Percentiles rank a stretch among this genome's conserved stretches.
Evolutionary conservation across 2,888 invertebrate genomes (phyloP).

Genomic region (Timema podura): DNA sequence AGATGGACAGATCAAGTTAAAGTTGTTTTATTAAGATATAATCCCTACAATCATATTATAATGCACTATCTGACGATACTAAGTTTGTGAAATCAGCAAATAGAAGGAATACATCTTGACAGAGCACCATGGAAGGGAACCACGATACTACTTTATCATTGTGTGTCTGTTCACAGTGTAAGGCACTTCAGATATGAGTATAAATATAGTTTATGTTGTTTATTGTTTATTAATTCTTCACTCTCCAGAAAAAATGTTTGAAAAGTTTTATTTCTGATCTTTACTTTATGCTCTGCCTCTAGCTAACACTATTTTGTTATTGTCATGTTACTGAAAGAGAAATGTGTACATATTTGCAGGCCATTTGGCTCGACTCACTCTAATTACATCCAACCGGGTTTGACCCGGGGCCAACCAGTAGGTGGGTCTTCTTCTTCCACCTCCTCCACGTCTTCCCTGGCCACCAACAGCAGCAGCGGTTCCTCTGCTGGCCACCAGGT

Average conservation of each 20-base stretch:
- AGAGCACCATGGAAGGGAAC: background rate
- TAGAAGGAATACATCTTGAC: too few relatives aligned
- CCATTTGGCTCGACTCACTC: slow-evolving; percentile 22
- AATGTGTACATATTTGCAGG: slow-evolving; percentile 20
- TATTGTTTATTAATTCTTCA: too few relatives aligned
- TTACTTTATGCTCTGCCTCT: background rate
- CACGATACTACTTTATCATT: background rate
- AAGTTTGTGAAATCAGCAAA: too few relatives aligned
- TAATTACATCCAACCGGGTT: slow-evolving; percentile 21
- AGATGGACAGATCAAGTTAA: too few relatives aligned
- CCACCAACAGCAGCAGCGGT: slow-evolving; percentile 51
- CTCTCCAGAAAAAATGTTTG: too few relatives aligned
- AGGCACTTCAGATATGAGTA: background rate
- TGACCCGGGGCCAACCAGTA: slow-evolving; percentile 39
- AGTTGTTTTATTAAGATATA: too few relatives aligned
- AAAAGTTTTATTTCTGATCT: background rate
- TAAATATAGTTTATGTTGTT: too few relatives aligned
- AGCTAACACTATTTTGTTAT: background rate
- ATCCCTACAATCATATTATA: too few relatives aligned
- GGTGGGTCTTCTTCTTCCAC: slow-evolving; percentile 38
- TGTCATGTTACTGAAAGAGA: background rate
- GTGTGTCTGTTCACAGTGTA: background rate
- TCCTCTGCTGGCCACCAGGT: slow-evolving; percentile 33
- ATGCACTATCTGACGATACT: too few relatives aligned
- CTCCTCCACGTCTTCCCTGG: slow-evolving; percentile 40